These are phyloP conservation scores for Seira musarum DNA, from an alignment of 2,888 invertebrate species.

Conservation along the genomic window DNA sequence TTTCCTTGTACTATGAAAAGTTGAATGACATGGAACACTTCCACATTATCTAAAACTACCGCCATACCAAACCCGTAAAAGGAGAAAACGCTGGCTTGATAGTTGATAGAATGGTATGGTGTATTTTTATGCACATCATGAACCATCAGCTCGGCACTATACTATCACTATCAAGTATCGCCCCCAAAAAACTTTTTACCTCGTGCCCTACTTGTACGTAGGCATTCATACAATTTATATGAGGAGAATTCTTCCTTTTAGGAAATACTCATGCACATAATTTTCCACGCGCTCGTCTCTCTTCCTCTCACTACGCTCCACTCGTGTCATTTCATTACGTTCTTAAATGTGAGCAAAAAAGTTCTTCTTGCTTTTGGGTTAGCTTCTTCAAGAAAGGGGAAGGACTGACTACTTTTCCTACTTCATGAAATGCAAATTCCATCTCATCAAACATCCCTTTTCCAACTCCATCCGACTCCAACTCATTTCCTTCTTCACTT, in stretches of 20 bases:
- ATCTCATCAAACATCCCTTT: constrained; percentile 38
- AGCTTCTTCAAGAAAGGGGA: no score
- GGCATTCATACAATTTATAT: constrained; percentile 18
- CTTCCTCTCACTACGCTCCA: constrained; percentile 3
- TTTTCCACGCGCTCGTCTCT: neutral
- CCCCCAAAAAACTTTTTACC: constrained; percentile 29
- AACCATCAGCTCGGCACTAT: constrained; percentile 1
- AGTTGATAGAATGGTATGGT: neutral
- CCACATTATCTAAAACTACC: neutral
- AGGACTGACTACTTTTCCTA: no score
- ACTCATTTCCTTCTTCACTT: constrained; percentile 11
- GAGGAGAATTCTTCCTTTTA: neutral
- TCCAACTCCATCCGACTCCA: neutral
- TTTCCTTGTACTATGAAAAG: neutral
- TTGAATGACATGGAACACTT: neutral
- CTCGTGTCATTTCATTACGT: neutral
- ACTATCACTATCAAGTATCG: no score
- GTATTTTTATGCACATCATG: constrained; percentile 13
- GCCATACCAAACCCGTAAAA: no score
- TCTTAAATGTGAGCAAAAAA: neutral
- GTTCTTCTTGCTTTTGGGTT: no score
- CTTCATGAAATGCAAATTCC: constrained; percentile 48
- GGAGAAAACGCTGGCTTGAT: no score
- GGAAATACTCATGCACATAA: neutral
- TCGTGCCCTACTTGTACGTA: constrained; percentile 32